These are phyloP conservation scores for Heliconius melpomene DNA, from an alignment of 1,140 invertebrate species.

Conservation along the genomic window DNA sequence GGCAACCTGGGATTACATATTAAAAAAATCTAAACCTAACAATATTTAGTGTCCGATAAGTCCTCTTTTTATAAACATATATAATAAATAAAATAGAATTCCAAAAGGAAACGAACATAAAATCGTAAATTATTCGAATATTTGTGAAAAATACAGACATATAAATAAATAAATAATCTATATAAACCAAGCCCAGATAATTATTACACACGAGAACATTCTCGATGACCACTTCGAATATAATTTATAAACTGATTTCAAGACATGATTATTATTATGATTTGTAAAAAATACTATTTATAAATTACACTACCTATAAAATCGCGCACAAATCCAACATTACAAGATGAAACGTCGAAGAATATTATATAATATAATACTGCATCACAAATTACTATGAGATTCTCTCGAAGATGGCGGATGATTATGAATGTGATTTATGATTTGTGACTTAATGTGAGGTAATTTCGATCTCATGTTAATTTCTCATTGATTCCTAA, in stretches of 20 bases:
- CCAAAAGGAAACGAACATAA: neutral
- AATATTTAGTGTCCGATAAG: slow-evolving; percentile 19
- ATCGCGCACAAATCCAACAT: slow-evolving; percentile 36
- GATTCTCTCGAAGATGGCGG: neutral
- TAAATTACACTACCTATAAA: slow-evolving; percentile 34
- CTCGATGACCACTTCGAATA: slow-evolving; percentile 21
- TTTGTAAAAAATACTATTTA: slow-evolving; percentile 29
- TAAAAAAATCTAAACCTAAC: slow-evolving; percentile 16
- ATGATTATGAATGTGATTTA: slow-evolving; percentile 4
- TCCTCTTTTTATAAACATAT: slow-evolving; percentile 5
- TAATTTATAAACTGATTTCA: slow-evolving; percentile 21
- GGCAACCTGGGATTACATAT: slow-evolving; percentile 29
- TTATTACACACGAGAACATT: slow-evolving; percentile 4
- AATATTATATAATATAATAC: slow-evolving; percentile 1
- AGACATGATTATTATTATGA: neutral
- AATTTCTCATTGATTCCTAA: neutral
- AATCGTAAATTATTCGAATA: slow-evolving; percentile 24
- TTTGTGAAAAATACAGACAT: slow-evolving; percentile 13
- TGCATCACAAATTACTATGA: neutral
- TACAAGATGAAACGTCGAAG: neutral
- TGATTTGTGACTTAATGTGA: neutral
- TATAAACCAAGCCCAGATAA: neutral
- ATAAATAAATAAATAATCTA: neutral
- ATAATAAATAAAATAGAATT: slow-evolving; percentile 18
- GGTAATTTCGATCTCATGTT: neutral